Conservation (phyloP, 1,140 invertebrate genomes). For the Caenorhabditis brenneri region DNA sequence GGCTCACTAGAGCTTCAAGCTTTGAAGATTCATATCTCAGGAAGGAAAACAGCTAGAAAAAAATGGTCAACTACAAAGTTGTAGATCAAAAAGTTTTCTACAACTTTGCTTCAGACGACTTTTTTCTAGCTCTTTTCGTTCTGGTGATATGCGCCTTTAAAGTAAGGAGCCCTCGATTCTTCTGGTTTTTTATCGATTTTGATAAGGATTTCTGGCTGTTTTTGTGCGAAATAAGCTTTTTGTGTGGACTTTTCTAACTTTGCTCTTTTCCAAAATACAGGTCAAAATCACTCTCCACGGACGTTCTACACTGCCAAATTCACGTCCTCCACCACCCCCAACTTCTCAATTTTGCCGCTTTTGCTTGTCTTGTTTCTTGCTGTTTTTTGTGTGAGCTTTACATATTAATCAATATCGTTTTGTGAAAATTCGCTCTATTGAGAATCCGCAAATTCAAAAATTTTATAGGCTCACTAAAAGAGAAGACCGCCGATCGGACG, state of each 20-base stretch:
- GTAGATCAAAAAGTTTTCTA: no score
- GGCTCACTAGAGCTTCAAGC: no score
- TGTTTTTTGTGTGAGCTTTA: slow-evolving; percentile 34
- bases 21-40: no score
- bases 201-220: neutral
- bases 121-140: no score
- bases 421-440: no score
- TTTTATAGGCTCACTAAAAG: slow-evolving; percentile 61
- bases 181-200: no score
- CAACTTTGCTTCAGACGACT: no score
- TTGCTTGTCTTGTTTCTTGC: neutral
- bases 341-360: neutral
- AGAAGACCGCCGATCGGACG: slow-evolving; percentile 62
- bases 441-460: neutral
- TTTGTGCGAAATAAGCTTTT: neutral
- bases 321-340: neutral
- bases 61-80: no score
- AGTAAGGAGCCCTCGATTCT: no score
- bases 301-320: neutral
- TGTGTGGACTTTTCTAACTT: neutral
- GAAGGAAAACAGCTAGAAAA: no score
- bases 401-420: slow-evolving; percentile 12
- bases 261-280: neutral
- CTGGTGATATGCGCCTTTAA: no score
- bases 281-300: neutral